Evolutionary conservation across 2,113 vertebrate species (phyloP).

Genomic region (Xenopus tropicalis): UCB_Xtro_10.0 CM004447.2:131166001-131166500

Average conservation of each 20-base stretch:
- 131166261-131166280: conserved; percentile 33
- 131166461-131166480: no score
- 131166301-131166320: conserved; percentile 43
- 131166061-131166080: no score
- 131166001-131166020: no score
- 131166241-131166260: conserved; percentile 30
- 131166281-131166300: conserved; percentile 17
- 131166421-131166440: conserved; percentile 34
- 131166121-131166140: no score
- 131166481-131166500: no score
- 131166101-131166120: no score
- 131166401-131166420: conserved; percentile 27
- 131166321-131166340: conserved; percentile 33
- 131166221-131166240: conserved; percentile 20
- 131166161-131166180: conserved; percentile 5
- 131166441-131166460: not conserved
- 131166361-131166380: conserved; percentile 43
- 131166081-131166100: no score
- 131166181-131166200: conserved; percentile 25
- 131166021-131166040: no score
- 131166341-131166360: conserved; percentile 45
- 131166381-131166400: conserved; percentile 24
- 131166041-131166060: no score
- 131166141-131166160: no score
- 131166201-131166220: conserved; percentile 13